phyloP scores from a whole-genome alignment of 2,113 vertebrate species.

The Epinephelus cyanopodus region DNA sequence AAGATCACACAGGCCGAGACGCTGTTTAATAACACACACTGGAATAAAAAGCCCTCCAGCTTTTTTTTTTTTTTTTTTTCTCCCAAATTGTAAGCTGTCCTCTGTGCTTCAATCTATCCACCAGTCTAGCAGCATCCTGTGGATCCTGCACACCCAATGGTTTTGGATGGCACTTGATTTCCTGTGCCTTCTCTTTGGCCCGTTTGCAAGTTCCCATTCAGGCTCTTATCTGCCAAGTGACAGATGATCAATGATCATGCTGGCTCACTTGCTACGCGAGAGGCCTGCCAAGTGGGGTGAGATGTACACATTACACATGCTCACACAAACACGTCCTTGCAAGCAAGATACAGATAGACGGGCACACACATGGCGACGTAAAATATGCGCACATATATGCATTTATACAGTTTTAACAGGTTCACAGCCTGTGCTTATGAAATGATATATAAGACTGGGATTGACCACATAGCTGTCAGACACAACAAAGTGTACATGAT shows the following conservation, averaged over 20 bases:
- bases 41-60: conserved; percentile 47
- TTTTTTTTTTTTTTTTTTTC: background rate
- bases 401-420: background rate
- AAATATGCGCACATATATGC: background rate
- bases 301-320: conserved; percentile 53
- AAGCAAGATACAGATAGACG: conserved; percentile 10
- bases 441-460: background rate
- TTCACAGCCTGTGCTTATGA: background rate
- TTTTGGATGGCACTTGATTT: conserved; percentile 67
- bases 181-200: conserved; percentile 62
- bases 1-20: conserved; percentile 57
- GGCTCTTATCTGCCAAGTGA: conserved; percentile 64
- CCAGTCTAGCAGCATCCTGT: conserved; percentile 49
- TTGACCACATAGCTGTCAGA: background rate
- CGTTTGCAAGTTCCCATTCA: conserved; percentile 51
- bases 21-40: conserved; percentile 60
- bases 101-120: conserved; percentile 50
- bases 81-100: conserved; percentile 17
- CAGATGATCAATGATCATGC: conserved; percentile 69
- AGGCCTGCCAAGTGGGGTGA: conserved; percentile 57
- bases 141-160: conserved; percentile 49
- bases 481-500: background rate
- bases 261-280: conserved; percentile 45
- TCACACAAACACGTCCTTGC: conserved; percentile 26
- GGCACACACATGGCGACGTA: background rate